phyloP scores from a whole-genome alignment of 2,797 vertebrate species.

The Emys orbicularis region DNA sequence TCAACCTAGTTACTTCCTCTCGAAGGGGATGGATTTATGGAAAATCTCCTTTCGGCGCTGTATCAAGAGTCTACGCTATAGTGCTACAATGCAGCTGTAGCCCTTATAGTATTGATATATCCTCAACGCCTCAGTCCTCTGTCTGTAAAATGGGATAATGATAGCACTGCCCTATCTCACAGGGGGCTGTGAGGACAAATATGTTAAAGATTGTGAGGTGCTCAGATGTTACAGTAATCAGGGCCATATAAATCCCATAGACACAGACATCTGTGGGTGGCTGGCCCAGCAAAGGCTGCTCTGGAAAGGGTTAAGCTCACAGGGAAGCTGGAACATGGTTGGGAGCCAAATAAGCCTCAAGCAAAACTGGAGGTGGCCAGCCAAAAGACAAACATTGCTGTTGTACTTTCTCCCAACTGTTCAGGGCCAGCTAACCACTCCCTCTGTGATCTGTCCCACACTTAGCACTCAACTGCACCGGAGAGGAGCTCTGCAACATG shows the following conservation, averaged over 20 bases:
- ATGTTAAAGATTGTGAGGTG: neutral
- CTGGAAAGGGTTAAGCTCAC: conserved; percentile 50
- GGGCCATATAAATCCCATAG: neutral
- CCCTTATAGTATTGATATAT: neutral
- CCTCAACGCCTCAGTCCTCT: neutral
- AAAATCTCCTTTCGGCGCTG: neutral
- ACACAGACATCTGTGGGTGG: accelerated
- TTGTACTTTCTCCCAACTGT: conserved; percentile 12
- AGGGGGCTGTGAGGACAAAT: neutral
- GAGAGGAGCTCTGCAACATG: neutral
- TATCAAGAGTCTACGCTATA: neutral
- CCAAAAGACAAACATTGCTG: conserved; percentile 57
- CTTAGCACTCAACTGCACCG: neutral
- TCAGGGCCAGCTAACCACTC: conserved; percentile 4
- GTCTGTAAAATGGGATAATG: neutral
- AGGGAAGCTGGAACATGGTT: conserved; percentile 18
- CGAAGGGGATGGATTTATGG: neutral
- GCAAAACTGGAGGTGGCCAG: conserved; percentile 29
- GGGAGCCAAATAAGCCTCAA: conserved; percentile 38
- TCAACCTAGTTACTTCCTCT: neutral
- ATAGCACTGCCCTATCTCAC: neutral
- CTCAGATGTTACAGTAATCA: neutral
- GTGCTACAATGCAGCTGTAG: neutral
- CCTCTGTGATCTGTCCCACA: conserved; percentile 17
- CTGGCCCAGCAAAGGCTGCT: neutral